A percentile compares a stretch with the other conserved stretches of the same genome.
These are phyloP conservation scores for Chelidonichthys spinosus DNA, from an alignment of 2,797 vertebrate genomes.

Conservation along the genomic window DNA sequence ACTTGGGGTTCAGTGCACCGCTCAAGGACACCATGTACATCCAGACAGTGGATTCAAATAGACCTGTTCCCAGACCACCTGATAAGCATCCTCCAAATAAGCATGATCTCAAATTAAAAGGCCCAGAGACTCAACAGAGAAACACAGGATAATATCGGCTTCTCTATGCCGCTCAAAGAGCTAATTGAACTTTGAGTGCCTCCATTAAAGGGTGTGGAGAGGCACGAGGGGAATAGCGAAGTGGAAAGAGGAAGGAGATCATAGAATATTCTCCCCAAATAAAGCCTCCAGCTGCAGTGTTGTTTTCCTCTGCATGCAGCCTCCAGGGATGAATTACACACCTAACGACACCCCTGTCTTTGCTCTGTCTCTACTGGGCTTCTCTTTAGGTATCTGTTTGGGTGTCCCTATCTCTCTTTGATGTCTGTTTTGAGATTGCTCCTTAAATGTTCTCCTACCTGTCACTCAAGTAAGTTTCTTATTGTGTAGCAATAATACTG, in stretches of 20 bases:
- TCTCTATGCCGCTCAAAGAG: constrained; percentile 4
- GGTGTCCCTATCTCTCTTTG: not conserved
- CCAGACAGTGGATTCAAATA: no score
- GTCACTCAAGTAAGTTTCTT: not conserved
- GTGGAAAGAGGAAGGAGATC: constrained; percentile 30
- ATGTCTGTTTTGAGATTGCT: not conserved
- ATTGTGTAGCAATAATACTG: no score
- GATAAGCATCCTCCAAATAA: not conserved
- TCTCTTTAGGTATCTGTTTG: not conserved
- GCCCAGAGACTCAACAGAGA: not conserved
- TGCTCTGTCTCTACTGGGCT: constrained; percentile 4
- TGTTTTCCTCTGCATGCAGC: constrained; percentile 22
- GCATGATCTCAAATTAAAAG: not conserved
- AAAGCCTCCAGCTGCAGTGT: constrained; percentile 24
- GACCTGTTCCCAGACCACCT: no score
- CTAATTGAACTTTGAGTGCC: not conserved
- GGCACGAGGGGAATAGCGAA: constrained; percentile 9
- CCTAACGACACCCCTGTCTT: constrained; percentile 19
- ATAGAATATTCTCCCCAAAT: constrained; percentile 10
- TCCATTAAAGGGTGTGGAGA: constrained; percentile 18
- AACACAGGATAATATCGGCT: not conserved
- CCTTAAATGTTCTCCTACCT: not conserved
- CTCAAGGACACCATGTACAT: no score
- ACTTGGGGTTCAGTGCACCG: no score
- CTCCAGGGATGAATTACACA: constrained; percentile 34